phyloP scores from a whole-genome alignment of 2,113 vertebrate species.

The Entomyzon cyanotis region DNA sequence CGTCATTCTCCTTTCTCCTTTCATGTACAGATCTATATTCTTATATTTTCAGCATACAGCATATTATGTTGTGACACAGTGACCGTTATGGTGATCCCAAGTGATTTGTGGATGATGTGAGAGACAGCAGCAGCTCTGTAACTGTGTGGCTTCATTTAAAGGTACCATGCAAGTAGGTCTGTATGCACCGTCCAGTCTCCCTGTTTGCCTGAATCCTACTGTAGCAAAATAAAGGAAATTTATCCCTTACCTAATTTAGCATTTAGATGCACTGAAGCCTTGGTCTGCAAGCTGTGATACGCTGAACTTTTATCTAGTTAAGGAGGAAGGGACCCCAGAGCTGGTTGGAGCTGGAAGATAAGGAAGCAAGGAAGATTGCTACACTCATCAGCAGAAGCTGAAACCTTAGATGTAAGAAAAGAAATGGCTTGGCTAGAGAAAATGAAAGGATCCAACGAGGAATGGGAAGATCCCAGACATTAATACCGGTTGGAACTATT shows the following conservation, averaged over 20 bases:
- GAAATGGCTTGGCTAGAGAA: accelerated
- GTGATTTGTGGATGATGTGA: not conserved
- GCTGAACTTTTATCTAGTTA: not conserved
- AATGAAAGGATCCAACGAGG: not conserved
- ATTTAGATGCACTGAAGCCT: not conserved
- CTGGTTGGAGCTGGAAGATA: not conserved
- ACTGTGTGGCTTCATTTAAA: not conserved
- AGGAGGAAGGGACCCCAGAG: not conserved
- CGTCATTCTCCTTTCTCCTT: not conserved
- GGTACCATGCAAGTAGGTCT: not conserved
- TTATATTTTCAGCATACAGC: not conserved
- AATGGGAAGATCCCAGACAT: not conserved
- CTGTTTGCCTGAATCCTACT: not conserved
- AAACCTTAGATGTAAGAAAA: not conserved
- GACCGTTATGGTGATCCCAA: not conserved
- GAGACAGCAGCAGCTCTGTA: not conserved
- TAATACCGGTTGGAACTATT: not conserved
- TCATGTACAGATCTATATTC: not conserved
- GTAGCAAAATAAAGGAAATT: not conserved
- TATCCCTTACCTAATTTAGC: not conserved
- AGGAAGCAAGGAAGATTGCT: not conserved
- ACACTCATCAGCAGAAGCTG: not conserved
- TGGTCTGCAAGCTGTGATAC: too few species aligned
- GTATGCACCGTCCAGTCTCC: not conserved
- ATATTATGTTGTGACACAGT: not conserved